Percentiles rank a stretch among this genome's conserved stretches.
Conservation (phyloP, 23 tunicate species). For the Diplosoma virens region DNA sequence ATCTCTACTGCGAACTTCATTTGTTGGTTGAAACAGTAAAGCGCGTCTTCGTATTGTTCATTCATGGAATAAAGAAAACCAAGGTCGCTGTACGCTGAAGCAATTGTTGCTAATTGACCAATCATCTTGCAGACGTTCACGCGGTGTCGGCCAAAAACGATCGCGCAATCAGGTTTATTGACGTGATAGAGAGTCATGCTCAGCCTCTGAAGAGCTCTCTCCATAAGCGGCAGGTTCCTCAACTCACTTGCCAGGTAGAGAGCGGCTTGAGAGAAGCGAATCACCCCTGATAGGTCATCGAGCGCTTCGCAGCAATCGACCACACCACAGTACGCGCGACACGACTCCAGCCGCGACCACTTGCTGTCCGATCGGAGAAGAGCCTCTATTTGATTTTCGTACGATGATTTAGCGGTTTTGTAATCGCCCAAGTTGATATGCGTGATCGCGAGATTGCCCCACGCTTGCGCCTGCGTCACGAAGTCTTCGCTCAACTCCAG, state of each 20-base stretch:
- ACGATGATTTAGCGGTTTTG: slow-evolving; percentile 38
- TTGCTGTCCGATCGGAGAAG: background rate
- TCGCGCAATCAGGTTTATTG: slow-evolving; percentile 15
- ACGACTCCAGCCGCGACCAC: slow-evolving; percentile 26
- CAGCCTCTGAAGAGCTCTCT: slow-evolving; percentile 41
- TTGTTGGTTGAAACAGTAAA: slow-evolving; percentile 44
- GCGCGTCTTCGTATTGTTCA: slow-evolving; percentile 36
- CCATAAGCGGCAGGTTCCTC: slow-evolving; percentile 20
- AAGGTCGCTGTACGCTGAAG: slow-evolving; percentile 66
- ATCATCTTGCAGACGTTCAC: slow-evolving; percentile 16
- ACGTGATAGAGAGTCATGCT: slow-evolving; percentile 5
- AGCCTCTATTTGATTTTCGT: slow-evolving; percentile 35
- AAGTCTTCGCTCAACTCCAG: slow-evolving; percentile 42
- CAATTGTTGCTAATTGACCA: slow-evolving; percentile 1
- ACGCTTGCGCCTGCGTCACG: slow-evolving; percentile 35
- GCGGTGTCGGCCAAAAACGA: slow-evolving; percentile 27
- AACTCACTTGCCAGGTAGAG: slow-evolving; percentile 15
- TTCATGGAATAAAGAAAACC: slow-evolving; percentile 35
- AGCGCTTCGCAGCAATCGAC: slow-evolving; percentile 64
- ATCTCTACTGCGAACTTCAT: slow-evolving; percentile 49
- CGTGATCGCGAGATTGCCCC: slow-evolving; percentile 68
- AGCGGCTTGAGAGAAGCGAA: slow-evolving; percentile 15
- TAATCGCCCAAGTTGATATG: slow-evolving; percentile 45
- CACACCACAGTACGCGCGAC: slow-evolving; percentile 42
- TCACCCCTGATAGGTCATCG: slow-evolving; percentile 32